Percentiles rank a stretch among this genome's conserved stretches.
These are phyloP conservation scores for Stictonetta naevosa DNA, from an alignment of 2,113 vertebrate genomes.

Conservation along the genomic window DNA sequence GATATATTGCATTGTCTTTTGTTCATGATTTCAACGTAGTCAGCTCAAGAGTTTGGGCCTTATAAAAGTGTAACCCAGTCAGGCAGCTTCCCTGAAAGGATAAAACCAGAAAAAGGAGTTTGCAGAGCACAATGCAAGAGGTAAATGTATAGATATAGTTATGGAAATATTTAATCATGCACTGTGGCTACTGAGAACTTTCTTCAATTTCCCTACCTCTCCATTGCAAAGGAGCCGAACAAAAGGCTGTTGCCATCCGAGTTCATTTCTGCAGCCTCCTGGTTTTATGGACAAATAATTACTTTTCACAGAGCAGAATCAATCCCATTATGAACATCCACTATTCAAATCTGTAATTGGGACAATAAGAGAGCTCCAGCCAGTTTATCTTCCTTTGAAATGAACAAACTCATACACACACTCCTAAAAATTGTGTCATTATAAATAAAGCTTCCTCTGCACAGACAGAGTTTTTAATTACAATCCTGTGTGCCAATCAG, in stretches of 20 bases:
- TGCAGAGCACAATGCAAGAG: not conserved
- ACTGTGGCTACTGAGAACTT: slow-evolving; percentile 56
- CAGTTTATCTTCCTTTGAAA: slow-evolving; percentile 38
- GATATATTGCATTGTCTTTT: not conserved
- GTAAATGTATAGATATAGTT: not conserved
- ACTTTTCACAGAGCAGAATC: slow-evolving; percentile 62
- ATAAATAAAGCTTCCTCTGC: slow-evolving; percentile 63
- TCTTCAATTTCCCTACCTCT: slow-evolving; percentile 55
- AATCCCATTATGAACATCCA: slow-evolving; percentile 46
- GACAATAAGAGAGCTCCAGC: slow-evolving; percentile 31
- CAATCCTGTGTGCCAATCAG: slow-evolving; percentile 47
- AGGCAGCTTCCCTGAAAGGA: not conserved
- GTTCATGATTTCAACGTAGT: not conserved
- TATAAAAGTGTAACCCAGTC: not conserved
- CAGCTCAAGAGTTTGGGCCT: slow-evolving; percentile 4
- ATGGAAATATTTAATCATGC: slow-evolving; percentile 37
- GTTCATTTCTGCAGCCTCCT: slow-evolving; percentile 42
- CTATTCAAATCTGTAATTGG: slow-evolving; percentile 65
- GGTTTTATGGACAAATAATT: slow-evolving; percentile 72
- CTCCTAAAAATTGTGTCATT: slow-evolving; percentile 58
- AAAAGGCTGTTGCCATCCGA: slow-evolving; percentile 62
- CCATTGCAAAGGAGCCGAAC: slow-evolving; percentile 41
- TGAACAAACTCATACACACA: slow-evolving; percentile 27
- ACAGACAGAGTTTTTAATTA: slow-evolving; percentile 69
- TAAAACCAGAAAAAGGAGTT: slow-evolving; percentile 31